Evolutionary conservation across 2,888 invertebrate species (phyloP).

Genomic region (Rhaphigaster nebulosa): DNA sequence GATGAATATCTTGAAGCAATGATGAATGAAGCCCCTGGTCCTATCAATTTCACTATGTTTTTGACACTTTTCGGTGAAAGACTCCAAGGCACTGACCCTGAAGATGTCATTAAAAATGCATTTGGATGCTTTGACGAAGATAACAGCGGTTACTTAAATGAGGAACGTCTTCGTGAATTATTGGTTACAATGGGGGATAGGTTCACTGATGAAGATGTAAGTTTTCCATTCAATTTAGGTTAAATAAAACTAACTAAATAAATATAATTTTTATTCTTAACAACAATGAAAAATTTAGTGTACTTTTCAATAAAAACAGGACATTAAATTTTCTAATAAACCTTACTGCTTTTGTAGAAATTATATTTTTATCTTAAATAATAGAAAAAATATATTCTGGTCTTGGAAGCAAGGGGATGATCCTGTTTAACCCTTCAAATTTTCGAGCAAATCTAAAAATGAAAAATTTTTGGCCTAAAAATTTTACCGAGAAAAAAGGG

Average conservation of each 20-base stretch:
- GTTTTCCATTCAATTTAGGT: conserved; percentile 59
- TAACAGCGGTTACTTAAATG: conserved; percentile 90
- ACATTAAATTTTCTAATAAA: too few species aligned
- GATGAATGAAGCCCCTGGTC: conserved; percentile 99
- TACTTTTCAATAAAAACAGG: too few species aligned
- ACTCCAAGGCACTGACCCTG: conserved; percentile 98
- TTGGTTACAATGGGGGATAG: conserved; percentile 98
- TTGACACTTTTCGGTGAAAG: conserved; percentile 98
- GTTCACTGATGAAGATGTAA: conserved; percentile 93
- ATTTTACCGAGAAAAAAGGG: too few species aligned
- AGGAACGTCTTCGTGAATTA: conserved; percentile 94
- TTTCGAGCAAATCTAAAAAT: too few species aligned
- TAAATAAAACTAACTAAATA: neutral
- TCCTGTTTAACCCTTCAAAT: too few species aligned
- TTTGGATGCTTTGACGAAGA: conserved; percentile 99
- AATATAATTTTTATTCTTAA: too few species aligned
- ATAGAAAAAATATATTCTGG: too few species aligned
- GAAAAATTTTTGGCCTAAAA: too few species aligned
- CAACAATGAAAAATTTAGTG: too few species aligned
- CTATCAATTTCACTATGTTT: conserved; percentile 99
- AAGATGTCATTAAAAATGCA: conserved; percentile 99
- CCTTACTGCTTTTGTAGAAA: too few species aligned
- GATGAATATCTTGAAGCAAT: conserved; percentile 96
- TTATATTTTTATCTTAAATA: too few species aligned
- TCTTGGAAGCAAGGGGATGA: too few species aligned